phyloP scores from a whole-genome alignment of 2,797 vertebrate species.

The Arnoldichthys spilopterus region DNA sequence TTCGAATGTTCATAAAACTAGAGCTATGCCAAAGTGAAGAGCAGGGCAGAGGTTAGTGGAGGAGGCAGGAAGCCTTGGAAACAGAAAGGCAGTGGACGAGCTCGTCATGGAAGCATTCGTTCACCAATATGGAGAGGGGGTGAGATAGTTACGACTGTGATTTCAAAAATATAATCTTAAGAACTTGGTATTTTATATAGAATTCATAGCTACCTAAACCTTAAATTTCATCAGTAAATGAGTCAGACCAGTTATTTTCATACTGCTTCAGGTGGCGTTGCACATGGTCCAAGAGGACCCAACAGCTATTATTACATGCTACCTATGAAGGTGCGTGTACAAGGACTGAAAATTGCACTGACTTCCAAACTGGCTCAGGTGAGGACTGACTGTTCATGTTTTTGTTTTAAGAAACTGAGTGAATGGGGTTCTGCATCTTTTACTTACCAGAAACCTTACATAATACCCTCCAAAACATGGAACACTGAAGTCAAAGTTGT shows the following conservation, averaged over 20 bases:
- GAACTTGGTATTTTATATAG: background rate
- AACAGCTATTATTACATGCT: slow-evolving; percentile 94
- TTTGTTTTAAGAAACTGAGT: too few relatives aligned
- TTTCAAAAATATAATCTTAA: background rate
- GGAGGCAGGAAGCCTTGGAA: slow-evolving; percentile 88
- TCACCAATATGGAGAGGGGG: slow-evolving; percentile 90
- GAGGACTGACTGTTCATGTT: background rate
- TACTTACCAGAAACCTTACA: too few relatives aligned
- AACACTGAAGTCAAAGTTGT: background rate
- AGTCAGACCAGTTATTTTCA: background rate
- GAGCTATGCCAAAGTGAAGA: slow-evolving; percentile 87
- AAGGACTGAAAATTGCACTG: slow-evolving; percentile 86
- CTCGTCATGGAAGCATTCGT: slow-evolving; percentile 88
- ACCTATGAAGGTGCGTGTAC: slow-evolving; percentile 87
- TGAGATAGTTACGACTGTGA: slow-evolving; percentile 48
- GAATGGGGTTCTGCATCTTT: too few relatives aligned
- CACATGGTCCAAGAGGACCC: slow-evolving; percentile 89
- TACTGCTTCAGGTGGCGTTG: slow-evolving; percentile 79
- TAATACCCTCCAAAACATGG: too few relatives aligned
- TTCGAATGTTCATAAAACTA: slow-evolving; percentile 50
- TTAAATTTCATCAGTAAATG: background rate
- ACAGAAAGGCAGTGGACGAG: slow-evolving; percentile 85
- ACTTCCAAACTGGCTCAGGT: slow-evolving; percentile 90
- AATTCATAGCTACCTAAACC: background rate
- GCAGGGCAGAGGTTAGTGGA: slow-evolving; percentile 85